These are phyloP conservation scores for Lutjanus argentimaculatus DNA, from an alignment of 2,797 vertebrate genomes.

Conservation along the genomic window DNA sequence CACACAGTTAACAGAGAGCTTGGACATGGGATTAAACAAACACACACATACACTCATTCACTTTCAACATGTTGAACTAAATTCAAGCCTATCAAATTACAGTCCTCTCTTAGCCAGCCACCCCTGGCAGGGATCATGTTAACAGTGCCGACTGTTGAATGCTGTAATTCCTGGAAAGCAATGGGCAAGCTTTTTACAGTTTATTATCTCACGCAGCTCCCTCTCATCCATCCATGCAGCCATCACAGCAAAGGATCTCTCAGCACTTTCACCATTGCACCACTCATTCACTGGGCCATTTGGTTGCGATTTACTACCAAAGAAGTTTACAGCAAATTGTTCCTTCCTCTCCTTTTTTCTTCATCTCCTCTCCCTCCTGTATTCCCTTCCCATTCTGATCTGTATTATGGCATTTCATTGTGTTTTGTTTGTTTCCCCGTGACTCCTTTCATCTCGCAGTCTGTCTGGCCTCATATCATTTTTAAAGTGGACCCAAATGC, in stretches of 20 bases:
- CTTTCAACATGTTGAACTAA: constrained; percentile 53
- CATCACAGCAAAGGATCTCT: constrained; percentile 76
- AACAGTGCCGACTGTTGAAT: constrained; percentile 58
- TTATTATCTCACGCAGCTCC: constrained; percentile 76
- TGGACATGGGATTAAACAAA: constrained; percentile 34
- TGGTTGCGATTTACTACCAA: constrained; percentile 86
- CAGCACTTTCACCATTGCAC: constrained; percentile 77
- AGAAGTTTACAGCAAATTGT: constrained; percentile 82
- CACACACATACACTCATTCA: constrained; percentile 42
- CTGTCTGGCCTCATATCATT: constrained; percentile 88
- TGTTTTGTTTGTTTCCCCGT: constrained; percentile 86
- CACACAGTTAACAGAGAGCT: constrained; percentile 43
- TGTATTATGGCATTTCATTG: constrained; percentile 86
- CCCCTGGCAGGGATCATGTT: constrained; percentile 57
- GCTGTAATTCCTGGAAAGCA: constrained; percentile 77
- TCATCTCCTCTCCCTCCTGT: constrained; percentile 61
- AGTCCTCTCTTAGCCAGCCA: constrained; percentile 45
- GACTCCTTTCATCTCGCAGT: constrained; percentile 86
- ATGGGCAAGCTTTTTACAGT: constrained; percentile 67
- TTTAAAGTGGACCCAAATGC: constrained; percentile 90
- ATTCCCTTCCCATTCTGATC: constrained; percentile 77
- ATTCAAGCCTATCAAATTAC: constrained; percentile 69
- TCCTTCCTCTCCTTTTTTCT: constrained; percentile 74
- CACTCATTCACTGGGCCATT: constrained; percentile 78
- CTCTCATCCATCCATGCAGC: constrained; percentile 75